These are phyloP conservation scores for Salvelinus namaycush DNA, from an alignment of 2,113 vertebrate genomes.

Conservation along the genomic window DNA sequence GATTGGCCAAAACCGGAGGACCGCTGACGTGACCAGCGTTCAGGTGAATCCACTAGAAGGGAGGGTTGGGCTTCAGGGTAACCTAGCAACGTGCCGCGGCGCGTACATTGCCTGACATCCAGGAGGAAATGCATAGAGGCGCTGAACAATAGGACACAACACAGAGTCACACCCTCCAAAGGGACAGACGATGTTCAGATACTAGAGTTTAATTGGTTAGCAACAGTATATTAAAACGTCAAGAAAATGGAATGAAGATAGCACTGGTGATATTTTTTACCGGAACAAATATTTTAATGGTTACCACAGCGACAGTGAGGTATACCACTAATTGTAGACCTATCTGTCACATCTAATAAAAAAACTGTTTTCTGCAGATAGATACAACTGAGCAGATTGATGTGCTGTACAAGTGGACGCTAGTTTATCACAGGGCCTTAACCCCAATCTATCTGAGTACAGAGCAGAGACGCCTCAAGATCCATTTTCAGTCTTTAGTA, in stretches of 20 bases:
- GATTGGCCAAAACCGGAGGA: neutral
- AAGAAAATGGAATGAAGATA: too few species aligned
- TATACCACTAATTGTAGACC: too few species aligned
- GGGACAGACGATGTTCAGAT: neutral
- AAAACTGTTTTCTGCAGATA: neutral
- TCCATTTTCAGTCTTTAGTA: too few species aligned
- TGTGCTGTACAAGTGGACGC: conserved; percentile 11
- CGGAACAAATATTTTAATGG: too few species aligned
- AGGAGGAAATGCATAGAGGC: neutral
- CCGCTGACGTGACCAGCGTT: conserved; percentile 6
- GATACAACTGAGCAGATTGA: neutral
- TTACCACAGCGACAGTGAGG: too few species aligned
- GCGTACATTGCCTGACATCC: conserved; percentile 25
- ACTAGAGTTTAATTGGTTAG: neutral
- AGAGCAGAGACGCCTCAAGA: too few species aligned
- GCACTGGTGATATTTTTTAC: too few species aligned
- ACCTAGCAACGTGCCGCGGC: conserved; percentile 47
- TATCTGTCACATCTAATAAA: too few species aligned
- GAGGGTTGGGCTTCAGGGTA: conserved; percentile 23
- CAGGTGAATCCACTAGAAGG: conserved; percentile 40
- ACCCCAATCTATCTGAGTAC: too few species aligned
- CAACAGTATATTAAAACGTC: neutral
- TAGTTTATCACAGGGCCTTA: too few species aligned
- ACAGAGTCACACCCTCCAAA: too few species aligned
- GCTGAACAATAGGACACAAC: neutral